These are phyloP conservation scores for Oceanodroma leucorhoa DNA, from an alignment of 2,797 vertebrate species.

Conservation along the genomic window DNA sequence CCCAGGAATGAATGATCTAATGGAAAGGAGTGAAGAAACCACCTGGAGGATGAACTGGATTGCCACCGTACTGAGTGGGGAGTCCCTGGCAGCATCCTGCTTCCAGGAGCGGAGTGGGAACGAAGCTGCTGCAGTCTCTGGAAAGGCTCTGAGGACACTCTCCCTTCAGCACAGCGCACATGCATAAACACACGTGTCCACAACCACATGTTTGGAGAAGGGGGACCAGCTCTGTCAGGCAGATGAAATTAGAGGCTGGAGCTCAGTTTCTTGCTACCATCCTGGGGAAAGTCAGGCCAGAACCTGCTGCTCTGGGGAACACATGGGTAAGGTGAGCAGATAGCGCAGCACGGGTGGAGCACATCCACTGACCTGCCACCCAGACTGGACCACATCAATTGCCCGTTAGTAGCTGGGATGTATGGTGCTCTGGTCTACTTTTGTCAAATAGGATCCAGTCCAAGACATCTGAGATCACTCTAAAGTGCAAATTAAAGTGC, in stretches of 20 bases:
- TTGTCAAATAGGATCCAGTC: neutral
- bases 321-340: neutral
- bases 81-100: neutral
- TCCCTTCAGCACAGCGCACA: neutral
- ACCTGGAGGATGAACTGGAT: neutral
- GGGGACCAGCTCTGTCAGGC: neutral
- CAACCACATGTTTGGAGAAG: neutral
- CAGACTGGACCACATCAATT: fast-evolving
- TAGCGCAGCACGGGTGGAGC: neutral
- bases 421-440: neutral
- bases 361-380: neutral
- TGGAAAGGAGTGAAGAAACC: neutral
- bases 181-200: fast-evolving
- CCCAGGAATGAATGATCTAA: neutral
- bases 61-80: neutral
- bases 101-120: neutral
- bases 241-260: neutral
- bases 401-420: neutral
- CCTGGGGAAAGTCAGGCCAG: neutral
- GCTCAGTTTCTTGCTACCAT: neutral
- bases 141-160: neutral
- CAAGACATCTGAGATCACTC: neutral
- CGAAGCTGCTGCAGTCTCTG: fast-evolving
- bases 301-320: neutral
- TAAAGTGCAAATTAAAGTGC: neutral